Percentiles rank a stretch among this genome's conserved stretches.
phyloP scores from a whole-genome alignment of 37 sponge, comb jelly and placozoan genomes.

The Diacarnus erythraeanus region DNA sequence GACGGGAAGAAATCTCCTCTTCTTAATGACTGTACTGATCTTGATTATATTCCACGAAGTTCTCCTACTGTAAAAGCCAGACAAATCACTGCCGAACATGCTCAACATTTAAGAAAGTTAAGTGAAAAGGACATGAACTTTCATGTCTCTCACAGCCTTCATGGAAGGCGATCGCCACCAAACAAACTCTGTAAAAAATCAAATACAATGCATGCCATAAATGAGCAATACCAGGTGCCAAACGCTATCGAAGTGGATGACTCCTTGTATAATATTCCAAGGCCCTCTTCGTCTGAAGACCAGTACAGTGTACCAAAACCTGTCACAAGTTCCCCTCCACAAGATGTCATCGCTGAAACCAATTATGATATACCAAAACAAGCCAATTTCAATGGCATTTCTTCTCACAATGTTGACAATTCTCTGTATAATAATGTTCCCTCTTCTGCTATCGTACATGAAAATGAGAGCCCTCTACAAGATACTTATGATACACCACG shows the following conservation, averaged over 20 bases:
- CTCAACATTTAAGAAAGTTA: background rate
- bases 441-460: too few relatives aligned
- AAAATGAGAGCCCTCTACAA: too few relatives aligned
- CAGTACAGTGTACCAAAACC: constrained; percentile 18
- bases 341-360: background rate
- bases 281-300: background rate
- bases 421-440: too few relatives aligned
- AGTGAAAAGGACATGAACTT: background rate
- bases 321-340: background rate
- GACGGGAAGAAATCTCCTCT: background rate
- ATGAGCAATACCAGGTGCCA: background rate
- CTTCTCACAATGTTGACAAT: too few relatives aligned
- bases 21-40: background rate
- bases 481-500: too few relatives aligned
- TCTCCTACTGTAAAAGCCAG: constrained; percentile 8
- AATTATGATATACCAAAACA: too few relatives aligned
- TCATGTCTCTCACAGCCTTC: background rate
- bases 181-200: background rate
- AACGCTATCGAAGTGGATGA: background rate
- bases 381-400: too few relatives aligned
- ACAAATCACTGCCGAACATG: constrained; percentile 4
- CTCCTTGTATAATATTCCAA: background rate
- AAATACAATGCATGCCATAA: background rate
- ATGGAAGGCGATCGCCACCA: background rate
- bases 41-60: constrained; percentile 24